phyloP scores from a whole-genome alignment of 2,888 invertebrate genomes.

The Ommatoiulus sabulosus region DNA sequence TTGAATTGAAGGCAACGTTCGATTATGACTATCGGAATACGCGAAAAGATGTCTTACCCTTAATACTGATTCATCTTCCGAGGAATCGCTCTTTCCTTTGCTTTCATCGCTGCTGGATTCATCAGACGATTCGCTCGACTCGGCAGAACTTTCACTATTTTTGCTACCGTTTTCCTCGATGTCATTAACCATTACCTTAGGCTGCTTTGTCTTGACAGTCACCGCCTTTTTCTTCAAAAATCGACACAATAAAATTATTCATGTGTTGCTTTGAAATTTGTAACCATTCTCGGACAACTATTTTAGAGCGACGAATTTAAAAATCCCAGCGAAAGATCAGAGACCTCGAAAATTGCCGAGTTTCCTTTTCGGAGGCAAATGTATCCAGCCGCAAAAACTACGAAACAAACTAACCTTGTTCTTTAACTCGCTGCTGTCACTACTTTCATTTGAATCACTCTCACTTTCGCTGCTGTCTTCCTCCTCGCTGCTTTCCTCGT shows the following conservation, averaged over 20 bases:
- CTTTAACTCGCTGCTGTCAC: slow-evolving; percentile 60
- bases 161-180: slow-evolving; percentile 60
- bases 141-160: slow-evolving; percentile 62
- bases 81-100: slow-evolving; percentile 51
- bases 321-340: too few relatives aligned
- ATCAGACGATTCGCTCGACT: slow-evolving; percentile 61
- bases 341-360: too few relatives aligned
- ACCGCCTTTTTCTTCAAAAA: neutral
- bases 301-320: too few relatives aligned
- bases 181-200: neutral
- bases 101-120: slow-evolving; percentile 45
- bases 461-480: slow-evolving; percentile 61
- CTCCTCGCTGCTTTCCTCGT: slow-evolving; percentile 64
- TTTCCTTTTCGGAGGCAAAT: too few relatives aligned
- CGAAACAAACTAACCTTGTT: neutral
- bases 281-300: too few relatives aligned
- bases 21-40: neutral
- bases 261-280: too few relatives aligned
- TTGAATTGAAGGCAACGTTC: too few relatives aligned
- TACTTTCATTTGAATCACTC: slow-evolving; percentile 61
- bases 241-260: too few relatives aligned
- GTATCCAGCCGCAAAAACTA: too few relatives aligned
- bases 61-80: slow-evolving; percentile 62
- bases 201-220: neutral
- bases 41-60: slow-evolving; percentile 61